phyloP scores from a whole-genome alignment of 2,113 vertebrate species.

The Dipodomys merriami region DNA sequence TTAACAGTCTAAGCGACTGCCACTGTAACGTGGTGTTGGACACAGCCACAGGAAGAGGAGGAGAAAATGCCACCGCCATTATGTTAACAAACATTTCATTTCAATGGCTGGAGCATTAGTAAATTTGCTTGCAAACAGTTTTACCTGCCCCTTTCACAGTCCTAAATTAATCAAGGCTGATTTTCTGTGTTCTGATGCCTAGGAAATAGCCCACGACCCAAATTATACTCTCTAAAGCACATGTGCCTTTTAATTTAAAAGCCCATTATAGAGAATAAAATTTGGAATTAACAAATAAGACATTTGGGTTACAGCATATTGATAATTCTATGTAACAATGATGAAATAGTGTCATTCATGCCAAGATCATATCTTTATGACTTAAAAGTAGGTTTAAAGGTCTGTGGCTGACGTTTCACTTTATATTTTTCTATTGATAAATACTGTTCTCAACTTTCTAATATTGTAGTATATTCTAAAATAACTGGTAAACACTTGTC shows the following conservation, averaged over 20 bases:
- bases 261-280: constrained; percentile 4
- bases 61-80: constrained; percentile 79
- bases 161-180: constrained; percentile 73
- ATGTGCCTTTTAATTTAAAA: constrained; percentile 61
- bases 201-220: constrained; percentile 69
- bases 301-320: constrained; percentile 42
- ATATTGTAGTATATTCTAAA: constrained; percentile 30
- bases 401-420: constrained; percentile 77
- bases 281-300: constrained; percentile 47
- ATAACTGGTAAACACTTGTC: constrained; percentile 51
- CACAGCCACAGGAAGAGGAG: constrained; percentile 85
- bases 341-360: constrained; percentile 67
- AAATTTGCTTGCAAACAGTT: constrained; percentile 74
- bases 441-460: constrained; percentile 64
- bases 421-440: constrained; percentile 76
- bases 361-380: constrained; percentile 71
- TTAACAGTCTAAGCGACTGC: constrained; percentile 91
- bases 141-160: constrained; percentile 29
- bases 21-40: constrained; percentile 86
- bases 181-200: constrained; percentile 47
- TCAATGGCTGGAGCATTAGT: constrained; percentile 78
- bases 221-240: constrained; percentile 55
- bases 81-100: constrained; percentile 86
- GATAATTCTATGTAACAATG: constrained; percentile 37
- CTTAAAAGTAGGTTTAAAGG: constrained; percentile 68